These are phyloP conservation scores for Eulimnadia texana DNA, from an alignment of 1,140 invertebrate genomes.

Conservation along the genomic window DNA sequence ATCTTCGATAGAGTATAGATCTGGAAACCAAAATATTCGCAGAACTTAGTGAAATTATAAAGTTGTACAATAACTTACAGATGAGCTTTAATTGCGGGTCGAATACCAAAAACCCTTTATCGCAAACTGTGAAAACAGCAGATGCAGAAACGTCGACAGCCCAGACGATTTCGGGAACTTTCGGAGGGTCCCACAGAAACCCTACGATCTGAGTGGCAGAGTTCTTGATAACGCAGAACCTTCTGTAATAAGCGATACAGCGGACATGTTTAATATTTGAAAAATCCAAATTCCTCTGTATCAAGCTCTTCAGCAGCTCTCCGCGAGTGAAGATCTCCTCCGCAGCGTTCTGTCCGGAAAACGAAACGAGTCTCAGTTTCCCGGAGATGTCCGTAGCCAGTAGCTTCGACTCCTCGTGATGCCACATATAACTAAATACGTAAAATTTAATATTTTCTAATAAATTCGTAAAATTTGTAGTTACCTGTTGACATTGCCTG, in stretches of 20 bases:
- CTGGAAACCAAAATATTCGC: background rate
- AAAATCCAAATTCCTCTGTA: conserved; percentile 1
- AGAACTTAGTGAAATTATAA: background rate
- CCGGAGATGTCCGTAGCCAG: background rate
- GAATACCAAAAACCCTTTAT: conserved; percentile 1
- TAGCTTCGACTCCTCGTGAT: background rate
- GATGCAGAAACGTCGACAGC: background rate
- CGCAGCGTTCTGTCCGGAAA: background rate
- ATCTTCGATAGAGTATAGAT: background rate
- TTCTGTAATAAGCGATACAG: background rate
- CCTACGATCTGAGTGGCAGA: conserved; percentile 1
- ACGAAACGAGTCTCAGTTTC: background rate
- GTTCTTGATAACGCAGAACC: background rate
- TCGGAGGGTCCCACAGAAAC: background rate
- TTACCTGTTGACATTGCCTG: background rate
- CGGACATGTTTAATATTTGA: conserved; percentile 1
- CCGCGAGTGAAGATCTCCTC: background rate
- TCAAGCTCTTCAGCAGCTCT: background rate
- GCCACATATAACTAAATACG: background rate
- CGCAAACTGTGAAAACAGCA: background rate
- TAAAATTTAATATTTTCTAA: background rate
- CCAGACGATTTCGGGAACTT: background rate
- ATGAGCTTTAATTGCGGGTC: background rate
- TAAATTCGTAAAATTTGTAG: background rate
- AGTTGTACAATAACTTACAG: conserved; percentile 1